Base-by-base conservation (phyloP, 2,888 invertebrate species). In the Melanotus villosus region DNA sequence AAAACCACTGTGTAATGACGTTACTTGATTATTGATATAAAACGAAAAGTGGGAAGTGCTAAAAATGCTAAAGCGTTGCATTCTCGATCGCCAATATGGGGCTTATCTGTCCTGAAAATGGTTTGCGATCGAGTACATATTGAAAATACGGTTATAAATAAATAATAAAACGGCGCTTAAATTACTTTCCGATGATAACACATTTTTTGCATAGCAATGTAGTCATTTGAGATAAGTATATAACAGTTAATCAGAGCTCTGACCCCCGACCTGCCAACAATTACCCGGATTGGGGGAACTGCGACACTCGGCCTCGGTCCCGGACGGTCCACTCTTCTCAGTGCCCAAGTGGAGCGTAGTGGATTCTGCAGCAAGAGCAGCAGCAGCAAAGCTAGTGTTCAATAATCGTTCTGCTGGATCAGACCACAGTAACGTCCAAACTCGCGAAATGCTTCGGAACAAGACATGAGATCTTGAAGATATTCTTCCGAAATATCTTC, bases 221-320 rank as follows among this genome's bases (percentile, higher is more conserved):
- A 65, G 60, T 58, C 62, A 58, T 36, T 16, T 26, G 45, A 65
- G 65, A 58, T 63, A 72, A 63, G 43, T 45, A 62, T 67, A 71
- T 74, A 71, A 68, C 71, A 71, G 72, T 63, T 72, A 75, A 75
- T 75, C 72, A 74, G 72, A 70, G 68, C 74, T 71, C 69, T 76
- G 76, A 76, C 74, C 76, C 75, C 72, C 75, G 76, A 76, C 76
- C 76, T 71, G 70, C 68, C 69, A 63, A 71, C 76, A 75, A 75
- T 76, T 76, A 76, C 70, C 70, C 73, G 72, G 73, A 72, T 73
- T 73, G 73, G 75, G 73, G 73, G 76, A 73, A 72, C 72, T 63
- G 65, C 71, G 71, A 70, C 73, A 69, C 69, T 68, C 69, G 63
- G 65, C 71, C 67, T 67, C 71, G 70, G 68, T 70, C 63, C 67